Percentiles rank a stretch among this genome's conserved stretches.
Evolutionary conservation across 2,113 vertebrate species (phyloP).

Genomic region (Clupea harengus): DNA sequence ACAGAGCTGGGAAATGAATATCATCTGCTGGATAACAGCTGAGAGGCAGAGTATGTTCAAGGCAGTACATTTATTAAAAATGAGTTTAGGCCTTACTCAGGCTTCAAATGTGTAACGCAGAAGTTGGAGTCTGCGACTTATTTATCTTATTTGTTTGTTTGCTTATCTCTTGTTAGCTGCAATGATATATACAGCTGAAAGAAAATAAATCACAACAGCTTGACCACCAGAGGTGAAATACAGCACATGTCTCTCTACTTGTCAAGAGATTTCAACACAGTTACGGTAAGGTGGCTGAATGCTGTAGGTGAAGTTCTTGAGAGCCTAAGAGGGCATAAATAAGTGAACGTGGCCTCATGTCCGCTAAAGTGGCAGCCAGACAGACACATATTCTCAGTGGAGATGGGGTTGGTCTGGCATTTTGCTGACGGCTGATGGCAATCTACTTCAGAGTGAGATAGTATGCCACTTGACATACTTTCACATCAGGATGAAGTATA

Average conservation of each 20-base stretch:
- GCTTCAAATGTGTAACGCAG: not conserved
- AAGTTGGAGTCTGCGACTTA: not conserved
- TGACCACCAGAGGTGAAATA: not conserved
- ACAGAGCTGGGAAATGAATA: not conserved
- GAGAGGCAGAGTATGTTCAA: not conserved
- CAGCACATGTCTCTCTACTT: not conserved
- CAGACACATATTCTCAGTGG: not conserved
- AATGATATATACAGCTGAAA: not conserved
- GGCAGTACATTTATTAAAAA: not conserved
- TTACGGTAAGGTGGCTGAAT: not conserved
- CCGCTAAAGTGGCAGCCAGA: not conserved
- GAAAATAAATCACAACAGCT: not conserved
- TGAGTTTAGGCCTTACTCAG: not conserved
- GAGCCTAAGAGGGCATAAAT: not conserved
- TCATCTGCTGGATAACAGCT: not conserved
- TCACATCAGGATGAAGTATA: not conserved
- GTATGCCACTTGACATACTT: constrained; percentile 3
- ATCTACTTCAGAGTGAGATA: not conserved
- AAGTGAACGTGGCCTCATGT: not conserved
- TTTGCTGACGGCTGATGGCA: not conserved
- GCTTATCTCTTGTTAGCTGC: not conserved
- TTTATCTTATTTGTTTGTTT: not conserved
- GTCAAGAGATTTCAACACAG: not conserved
- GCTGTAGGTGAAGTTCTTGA: not conserved
- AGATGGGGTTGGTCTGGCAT: not conserved